A percentile compares a stretch with the other conserved stretches of the same genome.
phyloP scores from a whole-genome alignment of 2,888 invertebrate genomes.

The Cantharis nigra region DNA sequence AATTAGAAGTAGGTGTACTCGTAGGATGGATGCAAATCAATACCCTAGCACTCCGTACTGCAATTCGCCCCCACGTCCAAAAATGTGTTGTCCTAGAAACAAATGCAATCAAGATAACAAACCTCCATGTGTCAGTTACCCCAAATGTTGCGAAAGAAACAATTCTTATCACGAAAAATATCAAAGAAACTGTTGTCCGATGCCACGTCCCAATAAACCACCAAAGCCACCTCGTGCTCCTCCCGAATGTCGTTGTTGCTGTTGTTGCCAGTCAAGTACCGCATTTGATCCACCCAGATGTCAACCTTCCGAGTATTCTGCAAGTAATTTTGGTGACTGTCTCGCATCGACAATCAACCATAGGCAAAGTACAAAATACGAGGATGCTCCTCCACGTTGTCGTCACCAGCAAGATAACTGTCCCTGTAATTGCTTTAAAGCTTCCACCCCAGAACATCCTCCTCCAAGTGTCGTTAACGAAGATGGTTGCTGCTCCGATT shows the following conservation, averaged over 20 bases:
- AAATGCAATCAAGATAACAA: neutral
- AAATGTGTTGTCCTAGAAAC: neutral
- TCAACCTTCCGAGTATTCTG: neutral
- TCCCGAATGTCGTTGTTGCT: neutral
- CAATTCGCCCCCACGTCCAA: neutral
- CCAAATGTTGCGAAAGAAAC: neutral
- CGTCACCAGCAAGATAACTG: neutral
- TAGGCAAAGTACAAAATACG: neutral
- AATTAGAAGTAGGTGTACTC: neutral
- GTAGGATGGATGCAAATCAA: neutral
- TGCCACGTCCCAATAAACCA: neutral
- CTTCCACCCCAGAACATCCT: neutral
- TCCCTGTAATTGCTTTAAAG: neutral
- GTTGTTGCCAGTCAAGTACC: neutral
- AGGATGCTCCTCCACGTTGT: neutral
- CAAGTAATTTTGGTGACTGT: neutral
- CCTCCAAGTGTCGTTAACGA: slow-evolving; percentile 23
- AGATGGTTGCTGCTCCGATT: slow-evolving; percentile 33
- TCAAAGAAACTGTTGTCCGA: neutral
- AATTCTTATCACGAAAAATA: neutral
- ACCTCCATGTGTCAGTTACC: neutral
- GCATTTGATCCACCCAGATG: neutral
- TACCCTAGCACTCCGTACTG: neutral
- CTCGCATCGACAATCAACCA: neutral
- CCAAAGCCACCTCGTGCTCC: neutral